These are phyloP conservation scores for Solenodon paradoxus DNA, from an alignment of 2,113 vertebrate genomes.

Conservation along the genomic window DNA sequence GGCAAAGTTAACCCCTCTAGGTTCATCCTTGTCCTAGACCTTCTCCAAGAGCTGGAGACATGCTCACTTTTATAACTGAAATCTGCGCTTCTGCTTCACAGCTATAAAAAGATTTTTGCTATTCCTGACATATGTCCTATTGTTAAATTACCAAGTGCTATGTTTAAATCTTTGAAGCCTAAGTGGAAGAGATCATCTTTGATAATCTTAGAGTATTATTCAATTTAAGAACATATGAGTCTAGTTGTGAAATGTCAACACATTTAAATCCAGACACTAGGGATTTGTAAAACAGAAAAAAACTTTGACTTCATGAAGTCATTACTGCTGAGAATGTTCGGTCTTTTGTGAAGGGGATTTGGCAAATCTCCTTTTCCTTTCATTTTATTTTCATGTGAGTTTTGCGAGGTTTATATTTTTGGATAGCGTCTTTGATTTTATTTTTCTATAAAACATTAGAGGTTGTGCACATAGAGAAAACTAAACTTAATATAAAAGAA, in stretches of 20 bases:
- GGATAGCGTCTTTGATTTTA: constrained; percentile 58
- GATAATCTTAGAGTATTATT: constrained; percentile 59
- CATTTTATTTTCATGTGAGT: constrained; percentile 64
- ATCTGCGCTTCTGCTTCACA: not conserved
- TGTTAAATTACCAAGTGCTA: constrained; percentile 49
- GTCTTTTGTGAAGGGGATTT: constrained; percentile 61
- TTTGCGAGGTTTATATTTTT: constrained; percentile 69
- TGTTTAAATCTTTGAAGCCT: constrained; percentile 32
- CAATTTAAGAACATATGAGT: constrained; percentile 51
- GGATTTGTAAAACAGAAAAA: constrained; percentile 59
- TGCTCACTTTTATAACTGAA: not conserved
- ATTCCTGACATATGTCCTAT: constrained; percentile 22
- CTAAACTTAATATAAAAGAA: constrained; percentile 47
- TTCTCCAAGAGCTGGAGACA: not conserved
- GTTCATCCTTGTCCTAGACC: not conserved
- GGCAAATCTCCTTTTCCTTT: constrained; percentile 65
- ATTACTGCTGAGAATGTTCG: constrained; percentile 40
- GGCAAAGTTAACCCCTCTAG: not conserved
- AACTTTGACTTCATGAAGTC: constrained; percentile 28
- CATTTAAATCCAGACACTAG: constrained; percentile 53
- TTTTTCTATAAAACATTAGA: constrained; percentile 58
- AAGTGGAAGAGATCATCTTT: constrained; percentile 62
- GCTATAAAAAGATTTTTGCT: constrained; percentile 32
- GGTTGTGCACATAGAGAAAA: constrained; percentile 57
- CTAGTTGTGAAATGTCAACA: constrained; percentile 71